These are phyloP conservation scores for Microctenopoma stevenorrisi DNA, from an alignment of 2,797 vertebrate species.

Conservation along the genomic window DNA sequence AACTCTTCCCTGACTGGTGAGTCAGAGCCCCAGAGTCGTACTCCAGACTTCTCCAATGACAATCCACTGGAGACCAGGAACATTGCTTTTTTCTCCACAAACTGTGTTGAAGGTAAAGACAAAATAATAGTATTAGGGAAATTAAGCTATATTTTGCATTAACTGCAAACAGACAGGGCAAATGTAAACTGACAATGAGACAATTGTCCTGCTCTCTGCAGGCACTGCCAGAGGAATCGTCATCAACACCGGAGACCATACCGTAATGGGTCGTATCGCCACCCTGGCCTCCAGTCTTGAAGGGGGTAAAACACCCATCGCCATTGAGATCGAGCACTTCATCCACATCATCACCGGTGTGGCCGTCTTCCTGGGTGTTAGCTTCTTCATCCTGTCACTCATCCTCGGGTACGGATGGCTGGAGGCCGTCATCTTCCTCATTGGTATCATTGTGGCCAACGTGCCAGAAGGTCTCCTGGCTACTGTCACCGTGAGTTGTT, in stretches of 20 bases:
- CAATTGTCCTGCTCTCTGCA: slow-evolving; percentile 46
- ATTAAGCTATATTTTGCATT: not conserved
- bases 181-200: not conserved
- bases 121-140: not conserved
- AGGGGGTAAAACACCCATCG: slow-evolving; percentile 93
- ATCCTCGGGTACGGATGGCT: slow-evolving; percentile 95
- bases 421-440: slow-evolving; percentile 98
- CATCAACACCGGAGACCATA: slow-evolving; percentile 94
- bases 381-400: slow-evolving; percentile 94
- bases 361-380: slow-evolving; percentile 93
- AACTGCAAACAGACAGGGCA: not conserved
- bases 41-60: slow-evolving; percentile 95
- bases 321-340: slow-evolving; percentile 94
- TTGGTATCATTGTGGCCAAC: slow-evolving; percentile 97
- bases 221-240: slow-evolving; percentile 94
- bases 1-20: slow-evolving; percentile 98
- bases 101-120: slow-evolving; percentile 95
- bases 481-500: slow-evolving; percentile 91
- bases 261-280: slow-evolving; percentile 97
- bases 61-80: slow-evolving; percentile 97
- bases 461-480: slow-evolving; percentile 96
- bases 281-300: slow-evolving; percentile 94
- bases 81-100: slow-evolving; percentile 97
- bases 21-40: slow-evolving; percentile 95
- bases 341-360: slow-evolving; percentile 98